phyloP scores from a whole-genome alignment of 2,888 invertebrate genomes.

The Zygaena filipendulae region DNA sequence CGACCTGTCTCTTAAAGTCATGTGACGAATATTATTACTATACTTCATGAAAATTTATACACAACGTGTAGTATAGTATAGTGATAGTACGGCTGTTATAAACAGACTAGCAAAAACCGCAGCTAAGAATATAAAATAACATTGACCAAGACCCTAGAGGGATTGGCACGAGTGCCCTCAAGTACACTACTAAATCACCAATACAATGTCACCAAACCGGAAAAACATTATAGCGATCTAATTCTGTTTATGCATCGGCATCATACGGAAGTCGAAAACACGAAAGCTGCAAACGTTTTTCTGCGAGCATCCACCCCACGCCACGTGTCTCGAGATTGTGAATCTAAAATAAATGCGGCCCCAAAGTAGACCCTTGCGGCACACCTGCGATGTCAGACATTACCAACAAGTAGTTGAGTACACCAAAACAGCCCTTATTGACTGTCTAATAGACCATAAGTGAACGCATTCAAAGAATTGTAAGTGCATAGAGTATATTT shows the following conservation, averaged over 20 bases:
- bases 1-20: no score
- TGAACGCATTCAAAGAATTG: constrained; percentile 21
- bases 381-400: constrained; percentile 49
- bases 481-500: constrained; percentile 46
- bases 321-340: constrained; percentile 59
- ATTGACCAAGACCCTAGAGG: constrained; percentile 2
- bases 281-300: constrained; percentile 51
- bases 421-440: constrained; percentile 25
- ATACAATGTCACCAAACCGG: constrained; percentile 53
- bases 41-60: no score
- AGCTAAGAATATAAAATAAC: no score
- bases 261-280: constrained; percentile 56
- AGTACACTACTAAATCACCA: constrained; percentile 34
- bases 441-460: constrained; percentile 21
- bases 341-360: constrained; percentile 59
- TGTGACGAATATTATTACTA: no score
- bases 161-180: constrained; percentile 46
- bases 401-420: constrained; percentile 14
- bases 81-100: no score
- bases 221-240: constrained; percentile 62
- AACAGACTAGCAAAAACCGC: no score
- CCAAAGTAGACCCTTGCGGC: constrained; percentile 42
- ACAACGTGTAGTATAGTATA: no score
- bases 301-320: constrained; percentile 48
- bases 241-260: constrained; percentile 57